These are phyloP conservation scores for Ophion slaviceki DNA, from an alignment of 2,888 invertebrate genomes.

Conservation along the genomic window DNA sequence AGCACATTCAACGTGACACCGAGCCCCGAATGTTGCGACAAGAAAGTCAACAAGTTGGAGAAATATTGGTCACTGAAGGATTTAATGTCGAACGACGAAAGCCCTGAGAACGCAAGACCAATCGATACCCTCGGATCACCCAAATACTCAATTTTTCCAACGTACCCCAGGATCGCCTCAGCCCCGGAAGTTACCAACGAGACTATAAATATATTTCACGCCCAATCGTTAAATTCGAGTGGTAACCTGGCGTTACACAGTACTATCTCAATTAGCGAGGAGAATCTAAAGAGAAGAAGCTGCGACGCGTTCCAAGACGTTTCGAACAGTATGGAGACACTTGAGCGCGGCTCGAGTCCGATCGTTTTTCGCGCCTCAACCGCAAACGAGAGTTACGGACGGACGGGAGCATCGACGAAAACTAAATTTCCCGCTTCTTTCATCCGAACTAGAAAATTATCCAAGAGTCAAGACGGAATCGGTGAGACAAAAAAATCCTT, in stretches of 20 bases:
- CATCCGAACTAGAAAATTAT: slow-evolving; percentile 71
- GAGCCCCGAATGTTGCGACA: slow-evolving; percentile 47
- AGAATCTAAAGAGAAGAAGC: slow-evolving; percentile 54
- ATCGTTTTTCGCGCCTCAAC: slow-evolving; percentile 50
- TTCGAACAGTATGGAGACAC: slow-evolving; percentile 36
- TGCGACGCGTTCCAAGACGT: neutral
- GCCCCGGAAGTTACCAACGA: slow-evolving; percentile 76
- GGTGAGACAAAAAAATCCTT: slow-evolving; percentile 25
- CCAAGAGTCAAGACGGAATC: slow-evolving; percentile 71
- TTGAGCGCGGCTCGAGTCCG: slow-evolving; percentile 62
- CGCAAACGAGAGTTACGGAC: neutral
- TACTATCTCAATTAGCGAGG: slow-evolving; percentile 72
- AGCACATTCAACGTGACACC: slow-evolving; percentile 71
- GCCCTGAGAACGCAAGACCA: slow-evolving; percentile 60
- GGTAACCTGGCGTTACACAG: slow-evolving; percentile 71
- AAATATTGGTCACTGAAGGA: slow-evolving; percentile 79
- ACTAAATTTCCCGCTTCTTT: slow-evolving; percentile 75
- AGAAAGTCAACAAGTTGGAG: slow-evolving; percentile 75
- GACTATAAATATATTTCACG: slow-evolving; percentile 67
- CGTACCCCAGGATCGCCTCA: slow-evolving; percentile 74
- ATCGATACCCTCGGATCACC: slow-evolving; percentile 64
- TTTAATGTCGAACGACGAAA: slow-evolving; percentile 73
- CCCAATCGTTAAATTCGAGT: slow-evolving; percentile 65
- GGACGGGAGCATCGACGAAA: slow-evolving; percentile 24
- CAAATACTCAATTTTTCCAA: slow-evolving; percentile 76